Percentiles rank a stretch among this genome's conserved stretches.
Conservation (phyloP, 2,113 vertebrate species). For the Okapia johnstoni region DNA sequence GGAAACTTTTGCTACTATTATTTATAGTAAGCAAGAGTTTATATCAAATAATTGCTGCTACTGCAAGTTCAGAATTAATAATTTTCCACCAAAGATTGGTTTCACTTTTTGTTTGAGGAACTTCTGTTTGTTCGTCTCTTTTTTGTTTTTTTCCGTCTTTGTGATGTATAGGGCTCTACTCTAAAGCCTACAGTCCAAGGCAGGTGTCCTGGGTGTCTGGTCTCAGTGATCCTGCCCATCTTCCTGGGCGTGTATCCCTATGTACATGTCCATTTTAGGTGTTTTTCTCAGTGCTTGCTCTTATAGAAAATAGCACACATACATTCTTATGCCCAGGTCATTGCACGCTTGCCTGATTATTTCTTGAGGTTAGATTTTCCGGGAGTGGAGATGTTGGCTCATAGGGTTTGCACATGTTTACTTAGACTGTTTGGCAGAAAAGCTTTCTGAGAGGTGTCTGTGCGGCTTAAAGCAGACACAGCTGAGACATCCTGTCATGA, state of each 20-base stretch:
- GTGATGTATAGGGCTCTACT: not conserved
- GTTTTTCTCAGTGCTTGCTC: not conserved
- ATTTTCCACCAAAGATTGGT: not conserved
- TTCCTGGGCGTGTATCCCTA: not conserved
- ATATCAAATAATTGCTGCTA: not conserved
- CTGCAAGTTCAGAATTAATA: not conserved
- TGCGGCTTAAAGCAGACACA: not conserved
- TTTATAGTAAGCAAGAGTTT: not conserved
- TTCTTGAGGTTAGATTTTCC: not conserved
- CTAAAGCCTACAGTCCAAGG: not conserved
- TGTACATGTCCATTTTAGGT: not conserved
- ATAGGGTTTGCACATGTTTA: not conserved
- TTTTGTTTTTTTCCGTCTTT: not conserved
- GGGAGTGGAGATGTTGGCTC: not conserved
- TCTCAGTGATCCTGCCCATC: not conserved
- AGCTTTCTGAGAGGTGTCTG: not conserved
- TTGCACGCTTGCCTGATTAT: not conserved
- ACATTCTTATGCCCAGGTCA: not conserved
- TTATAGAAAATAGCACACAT: not conserved
- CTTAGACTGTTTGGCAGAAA: not conserved
- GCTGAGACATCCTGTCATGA: not conserved
- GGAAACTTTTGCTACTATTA: not conserved
- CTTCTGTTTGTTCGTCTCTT: not conserved
- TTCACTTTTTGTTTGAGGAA: not conserved
- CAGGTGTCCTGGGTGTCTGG: fast-evolving